Evolutionary conservation across 2,888 invertebrate species (phyloP), one percentile per base, ranked within the genome.

Genomic region (Stenurella melanura): DNA sequence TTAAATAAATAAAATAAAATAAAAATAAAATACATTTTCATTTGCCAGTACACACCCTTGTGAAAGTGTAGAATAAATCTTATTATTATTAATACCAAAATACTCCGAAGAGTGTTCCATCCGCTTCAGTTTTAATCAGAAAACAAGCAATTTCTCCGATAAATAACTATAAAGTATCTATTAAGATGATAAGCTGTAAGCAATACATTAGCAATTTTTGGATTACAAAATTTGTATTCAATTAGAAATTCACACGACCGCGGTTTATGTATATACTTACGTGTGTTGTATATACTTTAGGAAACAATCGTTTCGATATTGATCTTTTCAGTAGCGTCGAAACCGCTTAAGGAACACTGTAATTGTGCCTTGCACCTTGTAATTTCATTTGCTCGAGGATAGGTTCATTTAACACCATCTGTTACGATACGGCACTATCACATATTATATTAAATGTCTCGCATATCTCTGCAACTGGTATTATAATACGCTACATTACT

Each of bases 321-420:
- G 80, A 82, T 86, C 85, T 84, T 85, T 85, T 83, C 86, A 82
- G 86, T 86, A 87, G 85, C 87, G 84, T 83, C 84, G 81, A 81
- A 86, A 86, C 85, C 82, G 83, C 84, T 86, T 84, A 83, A 85
- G 83, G 78, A 83, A 81, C 82, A 83, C 84, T 83, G 85, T 86
- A 87, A 87, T 86, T 87, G 86, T 81, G 82, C 81, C 80, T 81
- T 85, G 83, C 84, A 86, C 87, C 86, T 86, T 87, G 85, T 87
- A 87, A 86, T 87, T 87, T 86, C 85, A 86, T 85, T 85, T 85
- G 86, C 87, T 85, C 79, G 82, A 81, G 85, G 86, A 86, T 85
- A 86, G 83, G 83, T 86, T 85, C 86, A 84, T 86, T 87, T 87
- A 86, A 86, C 85, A 86, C 86, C 86, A 86, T 85, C 86, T 87